These are phyloP conservation scores for Barnardius zonarius DNA, from an alignment of 2,113 vertebrate genomes.

Conservation along the genomic window DNA sequence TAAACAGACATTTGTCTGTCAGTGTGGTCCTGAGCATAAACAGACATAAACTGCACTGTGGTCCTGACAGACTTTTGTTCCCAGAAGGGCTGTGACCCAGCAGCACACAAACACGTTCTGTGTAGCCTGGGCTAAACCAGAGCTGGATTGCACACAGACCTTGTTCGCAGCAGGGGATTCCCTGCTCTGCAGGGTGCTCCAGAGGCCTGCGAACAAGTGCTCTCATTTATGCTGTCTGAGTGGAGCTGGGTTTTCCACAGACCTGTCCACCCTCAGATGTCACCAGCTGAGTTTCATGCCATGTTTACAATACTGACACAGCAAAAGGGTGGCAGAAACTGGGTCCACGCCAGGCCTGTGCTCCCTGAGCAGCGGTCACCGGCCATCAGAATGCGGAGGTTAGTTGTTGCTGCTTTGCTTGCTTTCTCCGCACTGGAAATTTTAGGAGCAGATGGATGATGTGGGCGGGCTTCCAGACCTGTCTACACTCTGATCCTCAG, in stretches of 20 bases:
- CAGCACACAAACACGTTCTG: neutral
- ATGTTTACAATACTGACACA: neutral
- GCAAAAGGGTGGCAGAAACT: neutral
- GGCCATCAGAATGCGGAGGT: neutral
- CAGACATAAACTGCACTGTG: neutral
- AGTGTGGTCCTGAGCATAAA: neutral
- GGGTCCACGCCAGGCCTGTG: fast-evolving
- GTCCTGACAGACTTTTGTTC: neutral
- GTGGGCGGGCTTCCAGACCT: neutral
- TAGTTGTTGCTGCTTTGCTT: neutral
- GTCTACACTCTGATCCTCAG: neutral
- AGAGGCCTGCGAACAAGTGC: neutral
- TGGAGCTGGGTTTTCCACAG: neutral
- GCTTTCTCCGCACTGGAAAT: neutral
- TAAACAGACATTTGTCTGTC: neutral
- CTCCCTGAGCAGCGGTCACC: neutral
- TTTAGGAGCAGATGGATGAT: neutral
- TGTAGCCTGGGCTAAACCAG: neutral
- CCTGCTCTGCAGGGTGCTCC: neutral
- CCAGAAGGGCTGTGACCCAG: neutral
- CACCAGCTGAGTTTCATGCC: neutral
- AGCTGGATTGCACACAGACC: neutral
- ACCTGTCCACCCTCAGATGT: neutral
- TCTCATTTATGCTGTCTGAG: neutral
- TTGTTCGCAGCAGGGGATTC: neutral